A percentile compares a stretch with the other conserved stretches of the same genome.
Conservation (phyloP, 2,797 vertebrate genomes). For the Lateolabrax maculatus region DNA sequence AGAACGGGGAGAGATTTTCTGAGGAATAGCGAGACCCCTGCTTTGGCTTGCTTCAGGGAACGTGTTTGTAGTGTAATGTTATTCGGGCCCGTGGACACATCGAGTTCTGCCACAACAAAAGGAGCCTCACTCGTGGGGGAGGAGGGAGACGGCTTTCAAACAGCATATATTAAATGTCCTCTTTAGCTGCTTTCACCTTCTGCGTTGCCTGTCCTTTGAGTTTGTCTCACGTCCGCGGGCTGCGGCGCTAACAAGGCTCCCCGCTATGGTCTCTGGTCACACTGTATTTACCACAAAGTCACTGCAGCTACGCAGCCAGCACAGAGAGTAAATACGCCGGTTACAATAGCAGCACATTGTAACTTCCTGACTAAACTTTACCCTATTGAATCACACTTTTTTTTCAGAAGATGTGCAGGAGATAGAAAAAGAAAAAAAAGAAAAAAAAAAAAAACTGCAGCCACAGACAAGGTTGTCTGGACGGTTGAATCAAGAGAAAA, state of each 20-base stretch:
- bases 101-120: constrained; percentile 67
- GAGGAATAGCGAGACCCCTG: constrained; percentile 46
- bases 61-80: constrained; percentile 73
- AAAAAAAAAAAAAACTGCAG: too few species aligned
- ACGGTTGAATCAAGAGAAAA: not conserved
- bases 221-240: constrained; percentile 59
- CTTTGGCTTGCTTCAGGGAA: constrained; percentile 64
- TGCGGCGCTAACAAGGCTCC: constrained; percentile 65
- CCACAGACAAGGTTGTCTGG: not conserved
- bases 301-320: constrained; percentile 12
- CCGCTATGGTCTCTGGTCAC: constrained; percentile 56
- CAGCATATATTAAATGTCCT: constrained; percentile 74
- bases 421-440: too few species aligned
- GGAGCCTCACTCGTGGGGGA: constrained; percentile 26
- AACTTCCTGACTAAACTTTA: constrained; percentile 19
- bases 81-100: constrained; percentile 71
- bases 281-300: constrained; percentile 54
- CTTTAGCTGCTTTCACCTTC: constrained; percentile 60
- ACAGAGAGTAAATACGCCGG: constrained; percentile 13
- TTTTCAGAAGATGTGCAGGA: not conserved
- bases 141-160: constrained; percentile 65
- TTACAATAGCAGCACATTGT: constrained; percentile 4
- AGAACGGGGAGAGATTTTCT: constrained; percentile 31
- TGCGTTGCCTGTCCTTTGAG: constrained; percentile 58
- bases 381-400: constrained; percentile 15